Base-by-base conservation (phyloP, 2,888 invertebrate species). In the Acronicta aceris region DNA sequence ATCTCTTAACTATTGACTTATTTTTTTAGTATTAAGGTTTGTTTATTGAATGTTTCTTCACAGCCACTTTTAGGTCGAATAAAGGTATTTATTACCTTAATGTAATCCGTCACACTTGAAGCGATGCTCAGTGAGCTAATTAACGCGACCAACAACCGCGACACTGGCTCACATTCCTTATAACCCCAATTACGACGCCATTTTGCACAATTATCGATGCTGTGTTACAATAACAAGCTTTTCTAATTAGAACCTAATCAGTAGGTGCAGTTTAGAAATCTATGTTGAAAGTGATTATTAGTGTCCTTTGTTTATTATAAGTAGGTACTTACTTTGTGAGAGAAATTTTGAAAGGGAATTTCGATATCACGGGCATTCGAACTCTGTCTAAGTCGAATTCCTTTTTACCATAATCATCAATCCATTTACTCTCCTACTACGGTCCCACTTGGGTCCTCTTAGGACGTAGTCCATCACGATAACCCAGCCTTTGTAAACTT, bases 81-180 rank as follows among this genome's bases (percentile, higher is more conserved):
- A 27, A 33, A 33, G 17, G 36, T 43, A 55, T 59, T 50, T 42
- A 62, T 53, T 33, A 56, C 45, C 4, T n/a, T 27, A 61, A 40
- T 15, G 52, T 55, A 59, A 56, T 53, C 42, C 52, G 71, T 71
- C 54, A 62, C 56, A 71, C 59, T 8, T 52, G 71, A 41, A 10
- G 16, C 7, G 50, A 47, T 60, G 52, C 17, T 48, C 52, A 58
- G 46, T 71, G 57, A 53, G 41, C 58, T 60, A 66, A 71, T 66
- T 52, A 66, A 15, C n/a, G 48, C 30, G 47, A 9, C 47, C 55
- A 66, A 9, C 9, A 42, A 71, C 48, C 55, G 57, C 41, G 51
- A 51, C 53, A 56, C 33, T 36, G 50, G 36, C 40, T 45, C 46
- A 54, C 53, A 70, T 70, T 50, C 53, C 53, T 64, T 42, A 3